Evolutionary conservation across 2,113 vertebrate genomes (phyloP).

Genomic region (Gadus chalcogrammus): DNA sequence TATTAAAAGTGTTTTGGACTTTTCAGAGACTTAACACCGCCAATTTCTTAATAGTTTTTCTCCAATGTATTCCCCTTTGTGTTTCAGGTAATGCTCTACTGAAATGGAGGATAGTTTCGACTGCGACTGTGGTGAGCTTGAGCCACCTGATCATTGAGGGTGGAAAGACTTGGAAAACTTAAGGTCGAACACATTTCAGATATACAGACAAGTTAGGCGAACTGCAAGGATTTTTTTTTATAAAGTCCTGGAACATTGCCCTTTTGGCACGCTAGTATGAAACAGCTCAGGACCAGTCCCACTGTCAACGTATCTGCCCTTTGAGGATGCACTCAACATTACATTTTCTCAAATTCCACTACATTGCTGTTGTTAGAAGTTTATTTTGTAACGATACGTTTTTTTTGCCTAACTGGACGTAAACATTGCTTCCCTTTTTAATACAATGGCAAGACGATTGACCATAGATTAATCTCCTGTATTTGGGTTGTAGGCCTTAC

Average conservation of each 20-base stretch:
- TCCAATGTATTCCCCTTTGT: constrained; percentile 30
- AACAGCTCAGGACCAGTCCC: constrained; percentile 97
- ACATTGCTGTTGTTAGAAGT: constrained; percentile 78
- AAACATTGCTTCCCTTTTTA: constrained; percentile 45
- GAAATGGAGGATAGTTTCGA: constrained; percentile 99
- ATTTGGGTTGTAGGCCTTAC: no score
- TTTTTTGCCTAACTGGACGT: no score
- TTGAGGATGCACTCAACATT: constrained; percentile 90
- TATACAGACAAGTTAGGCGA: constrained; percentile 64
- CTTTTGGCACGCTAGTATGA: constrained; percentile 82
- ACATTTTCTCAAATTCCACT: constrained; percentile 87
- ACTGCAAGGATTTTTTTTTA: constrained; percentile 54
- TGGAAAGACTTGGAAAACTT: constrained; percentile 67
- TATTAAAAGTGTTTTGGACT: no score
- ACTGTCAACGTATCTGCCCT: constrained; percentile 99
- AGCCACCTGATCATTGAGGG: constrained; percentile 99
- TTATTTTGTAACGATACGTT: background rate
- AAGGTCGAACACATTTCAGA: constrained; percentile 77
- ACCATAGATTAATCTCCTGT: constrained; percentile 28
- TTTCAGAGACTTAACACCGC: no score
- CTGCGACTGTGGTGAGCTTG: constrained; percentile 99
- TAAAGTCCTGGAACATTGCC: constrained; percentile 58
- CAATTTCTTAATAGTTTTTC: background rate
- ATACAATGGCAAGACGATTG: constrained; percentile 51
- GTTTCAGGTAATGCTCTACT: constrained; percentile 82